These are phyloP conservation scores for Capra hircus DNA, from an alignment of 2,113 vertebrate genomes.

Conservation along the genomic window DNA sequence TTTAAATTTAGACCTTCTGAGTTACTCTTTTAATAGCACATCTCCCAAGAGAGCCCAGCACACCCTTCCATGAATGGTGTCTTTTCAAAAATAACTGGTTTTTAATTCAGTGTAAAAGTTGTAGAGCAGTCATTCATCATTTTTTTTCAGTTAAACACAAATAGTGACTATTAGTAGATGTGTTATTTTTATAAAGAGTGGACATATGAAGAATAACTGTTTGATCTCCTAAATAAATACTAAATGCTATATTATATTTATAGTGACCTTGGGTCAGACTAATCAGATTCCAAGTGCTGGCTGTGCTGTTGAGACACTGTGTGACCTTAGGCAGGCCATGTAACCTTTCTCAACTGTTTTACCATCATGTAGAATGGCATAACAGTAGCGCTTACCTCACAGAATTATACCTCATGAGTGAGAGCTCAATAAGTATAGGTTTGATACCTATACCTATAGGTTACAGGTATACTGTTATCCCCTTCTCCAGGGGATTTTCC, in stretches of 20 bases:
- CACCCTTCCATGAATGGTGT: background rate
- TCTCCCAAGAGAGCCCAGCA: background rate
- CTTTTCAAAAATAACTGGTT: background rate
- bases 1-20: conserved; percentile 35
- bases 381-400: background rate
- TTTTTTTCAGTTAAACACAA: background rate
- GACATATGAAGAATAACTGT: background rate
- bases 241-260: background rate
- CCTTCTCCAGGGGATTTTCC: background rate
- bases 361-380: background rate
- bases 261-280: background rate
- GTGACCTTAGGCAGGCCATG: background rate
- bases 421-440: background rate
- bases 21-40: background rate
- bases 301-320: background rate
- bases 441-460: background rate
- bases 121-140: background rate
- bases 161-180: background rate
- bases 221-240: background rate
- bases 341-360: background rate
- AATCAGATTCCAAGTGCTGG: too few relatives aligned
- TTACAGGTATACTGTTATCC: background rate
- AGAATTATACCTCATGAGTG: background rate
- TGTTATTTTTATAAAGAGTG: conserved; percentile 12
- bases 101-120: background rate